phyloP scores from a whole-genome alignment of 2,113 vertebrate species.

The Albula goreensis region DNA sequence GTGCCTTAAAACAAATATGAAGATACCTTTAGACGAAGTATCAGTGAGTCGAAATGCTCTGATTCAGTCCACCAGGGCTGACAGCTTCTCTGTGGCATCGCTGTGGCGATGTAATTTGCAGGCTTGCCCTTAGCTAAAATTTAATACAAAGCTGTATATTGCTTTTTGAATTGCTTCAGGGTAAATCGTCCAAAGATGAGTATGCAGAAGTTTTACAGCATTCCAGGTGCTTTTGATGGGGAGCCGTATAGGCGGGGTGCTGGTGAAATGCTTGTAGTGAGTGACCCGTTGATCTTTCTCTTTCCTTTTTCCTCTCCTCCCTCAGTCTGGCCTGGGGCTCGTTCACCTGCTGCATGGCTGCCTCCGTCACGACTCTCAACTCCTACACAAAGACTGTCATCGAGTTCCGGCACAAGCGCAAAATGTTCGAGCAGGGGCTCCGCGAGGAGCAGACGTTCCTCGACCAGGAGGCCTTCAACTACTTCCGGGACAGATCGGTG shows the following conservation, averaged over 20 bases:
- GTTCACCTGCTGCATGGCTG: conserved; percentile 95
- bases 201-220: neutral
- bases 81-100: neutral
- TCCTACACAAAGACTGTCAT: conserved; percentile 97
- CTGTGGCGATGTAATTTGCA: neutral
- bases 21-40: neutral
- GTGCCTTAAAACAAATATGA: neutral
- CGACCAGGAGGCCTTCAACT: conserved; percentile 81
- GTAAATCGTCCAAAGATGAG: neutral
- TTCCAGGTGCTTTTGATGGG: neutral
- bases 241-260: neutral
- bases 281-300: conserved; percentile 1
- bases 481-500: conserved; percentile 80
- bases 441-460: conserved; percentile 81
- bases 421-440: conserved; percentile 87
- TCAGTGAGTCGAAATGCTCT: neutral
- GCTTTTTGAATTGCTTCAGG: neutral
- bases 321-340: conserved; percentile 91
- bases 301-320: conserved; percentile 36
- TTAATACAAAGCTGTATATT: neutral
- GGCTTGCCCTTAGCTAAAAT: neutral
- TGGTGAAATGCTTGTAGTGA: neutral
- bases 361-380: conserved; percentile 93
- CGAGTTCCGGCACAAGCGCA: conserved; percentile 94
- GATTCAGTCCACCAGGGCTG: neutral